Percentiles rank a stretch among this genome's conserved stretches.
These are phyloP conservation scores for Microtus agrestis DNA, from an alignment of 2,797 vertebrate genomes.

Conservation along the genomic window DNA sequence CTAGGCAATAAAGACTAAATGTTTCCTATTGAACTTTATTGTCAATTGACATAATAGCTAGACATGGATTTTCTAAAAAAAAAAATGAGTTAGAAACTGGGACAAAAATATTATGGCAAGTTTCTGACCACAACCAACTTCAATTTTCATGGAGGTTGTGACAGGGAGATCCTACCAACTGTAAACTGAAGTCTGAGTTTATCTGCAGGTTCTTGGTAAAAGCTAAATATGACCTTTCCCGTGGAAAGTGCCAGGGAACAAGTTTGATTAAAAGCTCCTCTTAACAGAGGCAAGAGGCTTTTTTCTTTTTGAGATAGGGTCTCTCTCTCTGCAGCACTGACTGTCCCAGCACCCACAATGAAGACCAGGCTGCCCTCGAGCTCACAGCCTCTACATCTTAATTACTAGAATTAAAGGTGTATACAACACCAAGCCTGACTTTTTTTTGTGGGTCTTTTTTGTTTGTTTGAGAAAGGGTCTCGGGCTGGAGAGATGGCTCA, in stretches of 20 bases:
- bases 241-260: not conserved
- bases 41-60: not conserved
- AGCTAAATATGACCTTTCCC: not conserved
- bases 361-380: not conserved
- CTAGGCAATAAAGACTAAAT: not conserved
- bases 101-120: not conserved
- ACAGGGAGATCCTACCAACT: not conserved
- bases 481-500: too few species aligned
- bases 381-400: not conserved
- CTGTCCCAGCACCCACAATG: not conserved
- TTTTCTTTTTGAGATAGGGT: not conserved
- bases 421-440: not conserved
- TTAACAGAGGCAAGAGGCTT: not conserved
- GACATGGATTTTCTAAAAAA: not conserved
- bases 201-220: not conserved
- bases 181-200: not conserved
- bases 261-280: not conserved
- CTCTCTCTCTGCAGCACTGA: not conserved
- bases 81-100: not conserved
- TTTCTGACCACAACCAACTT: not conserved
- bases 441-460: not conserved
- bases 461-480: not conserved
- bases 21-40: not conserved
- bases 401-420: not conserved
- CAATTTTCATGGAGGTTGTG: not conserved